Base-by-base conservation (phyloP, 2,113 vertebrate genomes). In the Oncorhynchus tshawytscha region DNA sequence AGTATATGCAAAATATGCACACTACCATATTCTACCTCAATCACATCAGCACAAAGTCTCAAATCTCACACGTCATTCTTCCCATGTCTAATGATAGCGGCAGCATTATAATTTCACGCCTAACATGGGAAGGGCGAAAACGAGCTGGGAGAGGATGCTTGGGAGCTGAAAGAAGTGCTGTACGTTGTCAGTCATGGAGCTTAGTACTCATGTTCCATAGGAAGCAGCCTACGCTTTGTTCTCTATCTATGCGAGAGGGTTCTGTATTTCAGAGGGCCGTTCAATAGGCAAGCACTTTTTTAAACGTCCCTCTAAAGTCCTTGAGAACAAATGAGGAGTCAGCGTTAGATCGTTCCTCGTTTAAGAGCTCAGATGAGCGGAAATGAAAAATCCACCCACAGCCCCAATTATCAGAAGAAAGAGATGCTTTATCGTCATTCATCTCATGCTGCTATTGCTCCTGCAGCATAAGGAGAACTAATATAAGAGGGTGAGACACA, bases 341-440 rank as follows among this genome's bases (percentile, higher is more conserved):
- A 11, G 22, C 60, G 48, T 72, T 20, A 72, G 71, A 72, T 72
- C 7, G 13, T 60, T 29, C 54, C 15, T 27, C 20, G 5, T 20
- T 31, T 62, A 76, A 25, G n/a, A 39, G 71, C 72, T 16, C 34
- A 60, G 71, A 72, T 60, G 71, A 60, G 39, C n/a, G 67, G 69
- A 64, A 72, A 73, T 66, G 34, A 49, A 70, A 67, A 78, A 71
- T 72, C 71, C 54, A 57, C 51, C 54, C 71, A 60, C 51, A 49
- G 31, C 11, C 15, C 25, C 71, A 59, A 73, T 72, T 73, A 74
- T 25, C 0, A 68, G 66, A 76, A 45, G 73, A 89, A 81, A 83
- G 77, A 84, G 76, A 78, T 29, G 62, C 25, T 51, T 60, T 48
- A 60, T 86, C 29, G 45, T 82, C 82, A 81, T 81, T 85, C 85